Conservation (phyloP, 2,888 invertebrate species). For the Ophraella communa region DNA sequence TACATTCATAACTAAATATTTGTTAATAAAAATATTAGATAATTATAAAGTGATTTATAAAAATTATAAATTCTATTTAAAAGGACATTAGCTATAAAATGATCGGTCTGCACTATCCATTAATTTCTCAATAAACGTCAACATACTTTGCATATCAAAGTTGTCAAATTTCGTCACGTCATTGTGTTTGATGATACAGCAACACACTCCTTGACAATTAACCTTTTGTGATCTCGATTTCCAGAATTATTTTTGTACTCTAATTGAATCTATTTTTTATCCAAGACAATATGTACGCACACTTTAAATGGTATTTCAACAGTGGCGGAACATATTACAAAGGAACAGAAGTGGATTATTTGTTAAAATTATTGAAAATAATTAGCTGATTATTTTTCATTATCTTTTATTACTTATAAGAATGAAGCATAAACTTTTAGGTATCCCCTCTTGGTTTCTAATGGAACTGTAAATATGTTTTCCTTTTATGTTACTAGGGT, state of each 20-base stretch:
- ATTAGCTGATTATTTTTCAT: too few relatives aligned
- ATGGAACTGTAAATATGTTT: too few relatives aligned
- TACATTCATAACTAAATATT: too few relatives aligned
- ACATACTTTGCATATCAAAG: background rate
- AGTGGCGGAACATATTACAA: background rate
- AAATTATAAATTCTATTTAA: too few relatives aligned
- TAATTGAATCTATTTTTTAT: slow-evolving; percentile 18
- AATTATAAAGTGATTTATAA: too few relatives aligned
- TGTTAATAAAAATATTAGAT: too few relatives aligned
- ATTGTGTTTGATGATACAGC: background rate
- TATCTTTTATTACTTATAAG: too few relatives aligned
- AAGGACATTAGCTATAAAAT: too few relatives aligned
- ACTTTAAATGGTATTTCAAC: background rate
- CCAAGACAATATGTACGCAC: slow-evolving; percentile 1
- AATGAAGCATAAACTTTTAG: too few relatives aligned
- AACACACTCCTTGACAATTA: background rate
- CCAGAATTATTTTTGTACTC: slow-evolving; percentile 7
- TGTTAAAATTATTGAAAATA: background rate
- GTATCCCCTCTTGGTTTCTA: too few relatives aligned
- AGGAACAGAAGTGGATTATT: background rate
- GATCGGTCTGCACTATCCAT: background rate
- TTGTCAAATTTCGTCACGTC: background rate
- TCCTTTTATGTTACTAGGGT: too few relatives aligned
- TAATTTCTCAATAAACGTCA: background rate
- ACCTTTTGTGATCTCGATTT: slow-evolving; percentile 4